Percentiles rank a stretch among this genome's conserved stretches.
Evolutionary conservation across 1,140 invertebrate genomes (phyloP).

Genomic region (Harpegnathos saltator): DNA sequence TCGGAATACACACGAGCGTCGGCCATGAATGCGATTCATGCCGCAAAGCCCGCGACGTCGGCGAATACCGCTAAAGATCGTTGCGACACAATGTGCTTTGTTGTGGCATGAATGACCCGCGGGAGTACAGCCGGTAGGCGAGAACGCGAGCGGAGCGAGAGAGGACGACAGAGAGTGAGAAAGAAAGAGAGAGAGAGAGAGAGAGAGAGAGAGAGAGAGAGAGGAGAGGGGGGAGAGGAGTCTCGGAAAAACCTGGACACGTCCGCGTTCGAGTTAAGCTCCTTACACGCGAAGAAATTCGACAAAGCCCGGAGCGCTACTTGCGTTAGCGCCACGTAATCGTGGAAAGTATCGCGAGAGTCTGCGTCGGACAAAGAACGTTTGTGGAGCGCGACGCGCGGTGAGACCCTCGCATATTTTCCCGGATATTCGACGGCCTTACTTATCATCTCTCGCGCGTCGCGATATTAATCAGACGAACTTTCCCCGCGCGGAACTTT

Average conservation of each 20-base stretch:
- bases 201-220: too few relatives aligned
- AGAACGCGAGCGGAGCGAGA: too few relatives aligned
- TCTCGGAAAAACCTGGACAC: conserved; percentile 45
- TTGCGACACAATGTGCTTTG: conserved; percentile 35
- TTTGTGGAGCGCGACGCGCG: background rate
- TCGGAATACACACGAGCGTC: background rate
- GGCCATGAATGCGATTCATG: conserved; percentile 24
- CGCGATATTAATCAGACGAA: background rate
- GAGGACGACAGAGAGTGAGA: too few relatives aligned
- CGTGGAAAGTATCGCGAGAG: conserved; percentile 14
- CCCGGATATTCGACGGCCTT: background rate
- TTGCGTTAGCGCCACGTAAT: conserved; percentile 23
- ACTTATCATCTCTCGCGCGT: background rate
- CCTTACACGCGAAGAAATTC: conserved; percentile 55
- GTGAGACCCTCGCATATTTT: background rate
- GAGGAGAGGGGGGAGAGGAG: conserved; percentile 11
- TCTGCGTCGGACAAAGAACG: conserved; percentile 11
- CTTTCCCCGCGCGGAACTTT: background rate
- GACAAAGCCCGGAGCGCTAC: conserved; percentile 31
- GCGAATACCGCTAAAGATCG: conserved; percentile 35
- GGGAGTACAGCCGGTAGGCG: background rate
- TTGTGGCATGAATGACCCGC: conserved; percentile 30
- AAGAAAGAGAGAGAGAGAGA: too few relatives aligned
- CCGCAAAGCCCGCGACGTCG: conserved; percentile 13
- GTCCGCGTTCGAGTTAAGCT: conserved; percentile 54